Evolutionary conservation across 2,888 invertebrate species (phyloP).

Genomic region (Ophion ventricosus): DNA sequence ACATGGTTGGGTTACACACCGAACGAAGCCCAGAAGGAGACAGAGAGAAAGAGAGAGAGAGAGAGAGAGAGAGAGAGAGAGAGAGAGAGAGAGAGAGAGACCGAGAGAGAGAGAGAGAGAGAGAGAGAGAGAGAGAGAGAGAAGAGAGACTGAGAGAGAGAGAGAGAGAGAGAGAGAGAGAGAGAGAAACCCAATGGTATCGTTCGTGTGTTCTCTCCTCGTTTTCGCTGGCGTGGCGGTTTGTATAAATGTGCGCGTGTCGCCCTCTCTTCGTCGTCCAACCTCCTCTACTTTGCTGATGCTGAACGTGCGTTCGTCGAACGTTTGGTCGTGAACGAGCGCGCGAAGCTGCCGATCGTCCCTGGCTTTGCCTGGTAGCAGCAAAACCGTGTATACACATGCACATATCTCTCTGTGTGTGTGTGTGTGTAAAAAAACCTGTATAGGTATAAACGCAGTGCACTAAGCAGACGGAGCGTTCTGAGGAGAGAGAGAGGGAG

Average conservation of each 20-base stretch:
- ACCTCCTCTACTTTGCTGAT: conserved; percentile 51
- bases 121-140: conserved; percentile 39
- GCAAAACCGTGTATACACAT: background rate
- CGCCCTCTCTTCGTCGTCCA: conserved; percentile 50
- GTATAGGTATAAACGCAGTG: background rate
- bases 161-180: conserved; percentile 25
- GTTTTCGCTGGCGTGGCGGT: conserved; percentile 55
- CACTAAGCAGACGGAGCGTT: conserved; percentile 50
- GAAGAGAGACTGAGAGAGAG: conserved; percentile 19
- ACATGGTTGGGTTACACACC: conserved; percentile 34
- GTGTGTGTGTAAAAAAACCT: background rate
- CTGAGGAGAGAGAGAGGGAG: background rate
- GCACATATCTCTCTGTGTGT: background rate
- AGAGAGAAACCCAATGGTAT: conserved; percentile 48
- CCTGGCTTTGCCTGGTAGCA: conserved; percentile 57
- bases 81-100: conserved; percentile 40
- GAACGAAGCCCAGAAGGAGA: conserved; percentile 2
- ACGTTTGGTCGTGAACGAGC: conserved; percentile 60
- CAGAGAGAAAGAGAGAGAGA: conserved; percentile 15
- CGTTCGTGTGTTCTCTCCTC: conserved; percentile 52
- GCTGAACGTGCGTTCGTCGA: conserved; percentile 64
- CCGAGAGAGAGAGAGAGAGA: conserved; percentile 40
- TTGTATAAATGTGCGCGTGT: conserved; percentile 63
- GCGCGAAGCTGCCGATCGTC: conserved; percentile 54
- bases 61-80: too few relatives aligned